Base-by-base conservation (phyloP, 2,888 invertebrate species). In the Lithophane ornitopus region DNA sequence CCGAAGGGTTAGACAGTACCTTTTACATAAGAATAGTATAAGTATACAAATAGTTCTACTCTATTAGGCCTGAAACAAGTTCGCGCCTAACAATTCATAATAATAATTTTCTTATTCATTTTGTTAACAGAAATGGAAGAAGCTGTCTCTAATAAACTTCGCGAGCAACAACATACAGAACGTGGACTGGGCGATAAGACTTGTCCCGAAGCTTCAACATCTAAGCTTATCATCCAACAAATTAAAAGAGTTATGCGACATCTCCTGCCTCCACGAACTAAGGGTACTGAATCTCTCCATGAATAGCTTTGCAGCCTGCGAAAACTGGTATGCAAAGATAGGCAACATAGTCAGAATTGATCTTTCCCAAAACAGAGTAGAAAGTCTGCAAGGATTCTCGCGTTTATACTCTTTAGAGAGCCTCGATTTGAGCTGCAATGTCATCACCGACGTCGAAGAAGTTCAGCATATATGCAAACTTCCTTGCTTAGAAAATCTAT, bases 321-420 rank as follows among this genome's bases (percentile, higher is more conserved):
- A 98, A 49, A 97, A 98, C 91, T 97, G 99, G 95, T 98, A 99
- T 92, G 97, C 98, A 9, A 98, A 98, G 93, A 97, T 99, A 77
- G 99, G 99, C 11, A 99, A 99, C 94, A 97, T 99, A 65, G 97
- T 98, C n/a, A 97, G 97, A 76, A 97, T 99, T 69, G 98, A 98
- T 91, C 93, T 99, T 68, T 98, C 98, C 0, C 98, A 98, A 87
- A 99, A 99, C 94, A 97, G 97, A 90, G 97, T 99, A 7, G 97
- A 97, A 34, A 97, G 97, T 0, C 94, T 99, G 0, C 95, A 96
- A 79, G 98, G 98, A 1, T 97, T 99, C 88, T 97, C 98, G 0
- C 98, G 98, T 91, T 92, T 99, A 46, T 99, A 98, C 92, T 99
- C 99, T 0, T 94, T 99, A 78, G 98, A 98, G 86, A 98, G 97